Evolutionary conservation across 1,140 invertebrate genomes (phyloP), one percentile per base, ranked within the genome.

Genomic region (Mizuhopecten yessoensis): DNA sequence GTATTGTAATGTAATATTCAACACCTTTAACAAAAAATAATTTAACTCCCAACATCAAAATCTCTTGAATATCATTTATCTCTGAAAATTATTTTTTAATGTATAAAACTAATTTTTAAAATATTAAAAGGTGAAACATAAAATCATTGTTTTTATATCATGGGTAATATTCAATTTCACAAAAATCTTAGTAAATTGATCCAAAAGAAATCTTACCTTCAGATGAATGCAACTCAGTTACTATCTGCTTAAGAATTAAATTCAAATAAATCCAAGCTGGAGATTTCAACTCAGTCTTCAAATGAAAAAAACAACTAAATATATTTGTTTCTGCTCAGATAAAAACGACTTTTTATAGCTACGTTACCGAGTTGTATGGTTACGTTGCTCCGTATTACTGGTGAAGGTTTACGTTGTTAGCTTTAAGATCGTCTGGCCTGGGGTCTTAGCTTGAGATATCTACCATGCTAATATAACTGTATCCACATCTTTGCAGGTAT

Each of bases 201-300:
- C 5, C n/a, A 75, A 75, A 45, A 45, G 9, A 75, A 29, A 29
- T 75, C 57, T 75, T 75, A 75, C 57, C 57, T 75, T n/a, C 23
- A n/a, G 23, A 75, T 29, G n/a, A n/a, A 75, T n/a, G n/a, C n/a
- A 75, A 29, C 5, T n/a, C 3, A 29, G 9, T 75, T 17, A 75
- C 23, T 75, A 75, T n/a, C 57, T 29, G n/a, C 29, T 75, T 75
- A n/a, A 75, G n/a, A 17, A 29, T n/a, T n/a, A n/a, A n/a, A 29
- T 75, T 75, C 57, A 75, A 75, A 75, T 75, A 75, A 75, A 75
- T 75, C n/a, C n/a, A 75, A n/a, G 45, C 20, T 15, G 20, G 45
- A 49, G 57, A 75, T 75, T 29, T 75, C 23, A 20, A 20, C 3
- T 3, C 45, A 45, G 57, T 29, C n/a, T 29, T 75, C 11, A 29